These are phyloP conservation scores for Harmothoe impar DNA, from an alignment of 2,888 invertebrate species.

Conservation along the genomic window DNA sequence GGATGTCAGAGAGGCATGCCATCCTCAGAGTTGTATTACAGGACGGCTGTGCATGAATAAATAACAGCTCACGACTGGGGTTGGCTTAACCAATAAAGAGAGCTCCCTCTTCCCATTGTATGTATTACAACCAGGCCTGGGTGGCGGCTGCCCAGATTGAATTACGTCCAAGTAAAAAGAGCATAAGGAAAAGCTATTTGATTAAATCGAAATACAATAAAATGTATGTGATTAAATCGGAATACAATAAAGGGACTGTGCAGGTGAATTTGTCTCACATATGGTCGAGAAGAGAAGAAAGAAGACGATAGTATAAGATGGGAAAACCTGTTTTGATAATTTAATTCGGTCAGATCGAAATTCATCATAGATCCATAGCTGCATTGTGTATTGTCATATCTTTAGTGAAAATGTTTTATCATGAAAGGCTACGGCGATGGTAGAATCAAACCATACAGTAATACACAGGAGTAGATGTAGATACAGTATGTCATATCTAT, in stretches of 20 bases:
- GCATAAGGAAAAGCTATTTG: not conserved
- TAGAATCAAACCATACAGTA: no score
- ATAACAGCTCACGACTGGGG: not conserved
- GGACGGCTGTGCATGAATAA: not conserved
- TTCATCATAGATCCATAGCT: no score
- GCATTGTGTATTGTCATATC: no score
- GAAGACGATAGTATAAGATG: no score
- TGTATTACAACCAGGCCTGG: no score
- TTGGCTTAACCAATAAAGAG: slow-evolving; percentile 11
- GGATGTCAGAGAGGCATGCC: slow-evolving; percentile 20
- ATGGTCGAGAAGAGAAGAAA: no score
- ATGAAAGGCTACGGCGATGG: no score
- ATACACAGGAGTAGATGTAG: no score
- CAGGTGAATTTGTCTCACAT: not conserved
- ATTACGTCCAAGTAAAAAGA: not conserved
- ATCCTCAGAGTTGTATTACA: not conserved
- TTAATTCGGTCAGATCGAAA: no score
- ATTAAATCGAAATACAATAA: not conserved
- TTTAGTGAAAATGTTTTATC: no score
- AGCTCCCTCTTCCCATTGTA: not conserved
- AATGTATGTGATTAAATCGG: not conserved
- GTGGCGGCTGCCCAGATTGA: not conserved
- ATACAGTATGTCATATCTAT: no score
- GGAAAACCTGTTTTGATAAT: no score
- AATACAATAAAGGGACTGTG: not conserved